Base-by-base conservation (phyloP, 2,797 vertebrate genomes). In the Lycodopsis pacificus region DNA sequence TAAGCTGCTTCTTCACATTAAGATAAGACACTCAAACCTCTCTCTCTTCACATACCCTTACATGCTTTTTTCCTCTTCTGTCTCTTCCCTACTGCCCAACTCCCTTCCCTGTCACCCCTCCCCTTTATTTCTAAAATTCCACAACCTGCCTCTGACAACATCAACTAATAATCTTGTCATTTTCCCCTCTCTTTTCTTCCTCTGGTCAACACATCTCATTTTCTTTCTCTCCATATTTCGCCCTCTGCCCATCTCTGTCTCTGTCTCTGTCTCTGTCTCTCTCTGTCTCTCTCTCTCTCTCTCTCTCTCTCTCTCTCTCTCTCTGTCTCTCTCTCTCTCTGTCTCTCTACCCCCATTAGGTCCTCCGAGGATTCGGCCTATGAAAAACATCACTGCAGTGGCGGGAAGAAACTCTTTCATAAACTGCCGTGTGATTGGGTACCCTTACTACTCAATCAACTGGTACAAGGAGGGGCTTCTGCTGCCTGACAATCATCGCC, bases 371-470 rank as follows among this genome's bases (percentile, higher is more conserved):
- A 99, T 99, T 92, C 95, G 98, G 10, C 96, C 97, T 0, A 98
- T 99, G 98, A 94, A 95, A 74, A 95, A 99, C 94, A 98, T 99
- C 91, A 99, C 98, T 0, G 98, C 98, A 0, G 97, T 99, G 57
- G 98, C 98, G 13, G 98, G 98, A 84, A 95, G 98, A 90, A 98
- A 98, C 94, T 96, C 97, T 82, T 99, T 98, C 86, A 97, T 99
- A 94, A 98, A 97, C 93, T 99, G 98, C 90, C 96, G 98, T 87
- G 98, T 99, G 87, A 99, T 99, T 36, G 98, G 98, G 69, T 99
- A 99, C 88, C 98, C 98, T 0, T 99, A 99, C 92, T 99, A 99
- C 90, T 99, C 98, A 86, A 99, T 99, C 95, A 99, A 98, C 91
- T 99, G 98, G 97, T 99, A 97, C 93, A 99, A 99, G 89, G 98